A percentile compares a stretch with the other conserved stretches of the same genome.
Evolutionary conservation across 2,113 vertebrate species (phyloP).

Genomic region (Ciconia maguari): DNA sequence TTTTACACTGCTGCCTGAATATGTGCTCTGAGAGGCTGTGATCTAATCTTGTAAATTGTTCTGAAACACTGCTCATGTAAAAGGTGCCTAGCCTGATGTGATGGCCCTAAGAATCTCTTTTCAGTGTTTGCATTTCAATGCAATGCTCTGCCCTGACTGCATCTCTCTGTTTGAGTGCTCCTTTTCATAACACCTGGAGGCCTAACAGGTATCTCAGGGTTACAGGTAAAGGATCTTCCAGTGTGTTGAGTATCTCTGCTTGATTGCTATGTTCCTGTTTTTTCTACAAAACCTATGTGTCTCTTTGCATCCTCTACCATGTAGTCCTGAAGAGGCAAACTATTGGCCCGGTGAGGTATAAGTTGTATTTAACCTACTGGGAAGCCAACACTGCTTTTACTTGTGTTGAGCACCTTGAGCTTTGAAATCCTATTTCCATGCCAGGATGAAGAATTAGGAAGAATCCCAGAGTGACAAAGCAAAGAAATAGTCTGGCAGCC

Average conservation of each 20-base stretch:
- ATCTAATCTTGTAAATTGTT: neutral
- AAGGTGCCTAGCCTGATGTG: neutral
- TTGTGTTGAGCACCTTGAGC: neutral
- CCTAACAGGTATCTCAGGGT: neutral
- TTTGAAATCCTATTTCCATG: neutral
- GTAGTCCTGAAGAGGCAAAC: neutral
- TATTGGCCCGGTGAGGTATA: neutral
- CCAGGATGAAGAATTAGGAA: neutral
- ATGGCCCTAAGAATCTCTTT: neutral
- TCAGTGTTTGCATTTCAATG: neutral
- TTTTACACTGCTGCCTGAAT: neutral
- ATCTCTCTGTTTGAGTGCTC: neutral
- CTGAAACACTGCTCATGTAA: neutral
- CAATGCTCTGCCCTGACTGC: neutral
- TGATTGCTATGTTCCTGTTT: neutral
- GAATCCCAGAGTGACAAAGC: neutral
- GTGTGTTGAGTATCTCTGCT: neutral
- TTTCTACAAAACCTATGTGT: neutral
- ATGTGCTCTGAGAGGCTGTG: neutral
- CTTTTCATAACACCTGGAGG: neutral
- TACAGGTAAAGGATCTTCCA: neutral
- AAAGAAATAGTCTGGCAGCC: neutral
- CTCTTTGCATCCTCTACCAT: neutral
- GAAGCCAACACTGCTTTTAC: neutral
- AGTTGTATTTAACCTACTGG: neutral